Evolutionary conservation across 2,797 vertebrate genomes (phyloP).

Genomic region (Chloroceryle amazona): DNA sequence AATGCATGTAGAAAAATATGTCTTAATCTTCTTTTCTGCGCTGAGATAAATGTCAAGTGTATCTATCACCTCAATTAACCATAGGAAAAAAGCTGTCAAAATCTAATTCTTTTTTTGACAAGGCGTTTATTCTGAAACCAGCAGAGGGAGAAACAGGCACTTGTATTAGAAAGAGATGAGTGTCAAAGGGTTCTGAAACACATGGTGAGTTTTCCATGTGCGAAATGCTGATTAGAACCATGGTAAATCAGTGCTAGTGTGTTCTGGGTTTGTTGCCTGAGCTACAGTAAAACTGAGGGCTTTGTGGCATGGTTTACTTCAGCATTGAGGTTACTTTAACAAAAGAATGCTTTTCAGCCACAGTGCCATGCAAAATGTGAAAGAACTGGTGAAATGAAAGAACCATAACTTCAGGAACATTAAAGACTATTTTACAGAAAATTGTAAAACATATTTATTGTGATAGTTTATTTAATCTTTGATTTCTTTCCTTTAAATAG

Average conservation of each 20-base stretch:
- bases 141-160: conserved; percentile 76
- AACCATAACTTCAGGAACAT: conserved; percentile 22
- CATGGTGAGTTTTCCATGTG: conserved; percentile 77
- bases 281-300: conserved; percentile 55
- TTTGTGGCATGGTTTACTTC: conserved; percentile 64
- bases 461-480: conserved; percentile 30
- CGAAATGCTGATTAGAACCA: conserved; percentile 79
- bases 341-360: conserved; percentile 64
- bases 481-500: conserved; percentile 8
- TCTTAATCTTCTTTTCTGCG: conserved; percentile 85
- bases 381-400: conserved; percentile 51
- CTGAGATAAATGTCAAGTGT: conserved; percentile 89
- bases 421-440: conserved; percentile 48
- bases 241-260: conserved; percentile 58
- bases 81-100: conserved; percentile 85
- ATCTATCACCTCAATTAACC: conserved; percentile 92
- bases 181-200: conserved; percentile 76
- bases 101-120: conserved; percentile 85
- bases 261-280: conserved; percentile 70
- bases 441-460: conserved; percentile 53
- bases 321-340: conserved; percentile 50
- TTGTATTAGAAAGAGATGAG: conserved; percentile 77
- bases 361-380: conserved; percentile 50
- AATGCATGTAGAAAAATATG: conserved; percentile 82
- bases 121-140: conserved; percentile 82